Evolutionary conservation across 2,113 vertebrate species (phyloP).

Genomic region (Leiothrix lutea): DNA sequence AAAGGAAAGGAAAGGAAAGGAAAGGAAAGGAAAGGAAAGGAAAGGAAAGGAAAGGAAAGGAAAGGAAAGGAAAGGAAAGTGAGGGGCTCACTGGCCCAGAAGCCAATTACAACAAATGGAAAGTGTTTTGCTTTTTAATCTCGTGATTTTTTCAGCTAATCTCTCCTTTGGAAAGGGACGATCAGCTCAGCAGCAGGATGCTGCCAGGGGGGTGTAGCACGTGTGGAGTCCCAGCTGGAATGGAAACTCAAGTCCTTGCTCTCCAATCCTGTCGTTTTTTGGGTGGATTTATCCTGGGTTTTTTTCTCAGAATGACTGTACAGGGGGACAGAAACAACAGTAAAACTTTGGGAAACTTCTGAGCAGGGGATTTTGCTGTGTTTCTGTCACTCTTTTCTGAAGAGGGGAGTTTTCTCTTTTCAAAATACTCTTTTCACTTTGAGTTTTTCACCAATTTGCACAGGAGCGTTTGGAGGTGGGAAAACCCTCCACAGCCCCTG

Average conservation of each 20-base stretch:
- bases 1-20: too few relatives aligned
- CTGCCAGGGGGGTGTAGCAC: background rate
- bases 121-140: constrained; percentile 12
- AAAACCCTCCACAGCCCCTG: background rate
- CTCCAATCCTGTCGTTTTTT: background rate
- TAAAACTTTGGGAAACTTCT: background rate
- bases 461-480: background rate
- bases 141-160: background rate
- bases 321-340: background rate
- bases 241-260: background rate
- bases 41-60: background rate
- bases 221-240: background rate
- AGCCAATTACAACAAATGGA: background rate
- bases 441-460: background rate
- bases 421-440: background rate
- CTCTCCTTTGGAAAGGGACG: background rate
- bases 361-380: background rate
- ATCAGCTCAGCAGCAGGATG: accelerated
- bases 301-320: background rate
- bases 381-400: background rate
- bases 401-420: background rate
- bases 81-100: background rate
- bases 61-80: background rate
- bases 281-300: background rate
- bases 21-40: too few relatives aligned